Evolutionary conservation across 1,140 invertebrate species (phyloP).

Genomic region (Brachionus koreanus): DNA sequence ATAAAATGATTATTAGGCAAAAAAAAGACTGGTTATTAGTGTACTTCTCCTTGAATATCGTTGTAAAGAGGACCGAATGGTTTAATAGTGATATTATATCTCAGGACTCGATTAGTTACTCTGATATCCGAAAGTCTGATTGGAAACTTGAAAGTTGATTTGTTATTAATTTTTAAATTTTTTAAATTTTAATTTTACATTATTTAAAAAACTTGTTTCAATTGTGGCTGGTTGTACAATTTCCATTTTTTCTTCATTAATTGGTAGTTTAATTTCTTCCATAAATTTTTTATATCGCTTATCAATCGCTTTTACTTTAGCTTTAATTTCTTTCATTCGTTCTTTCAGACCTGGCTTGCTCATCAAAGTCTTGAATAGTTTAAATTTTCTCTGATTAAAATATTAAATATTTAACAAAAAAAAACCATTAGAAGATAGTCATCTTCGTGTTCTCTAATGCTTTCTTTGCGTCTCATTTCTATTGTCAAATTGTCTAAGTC

Average conservation of each 20-base stretch:
- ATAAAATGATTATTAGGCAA: not conserved
- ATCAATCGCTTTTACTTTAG: constrained; percentile 22
- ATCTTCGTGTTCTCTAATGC: constrained; percentile 8
- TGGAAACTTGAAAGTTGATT: constrained; percentile 49
- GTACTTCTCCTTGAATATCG: constrained; percentile 55
- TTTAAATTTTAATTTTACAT: not conserved
- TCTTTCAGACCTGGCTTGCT: not conserved
- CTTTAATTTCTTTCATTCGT: constrained; percentile 39
- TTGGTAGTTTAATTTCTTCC: constrained; percentile 16
- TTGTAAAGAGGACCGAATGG: constrained; percentile 55
- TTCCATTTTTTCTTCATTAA: not conserved
- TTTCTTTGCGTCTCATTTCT: constrained; percentile 24
- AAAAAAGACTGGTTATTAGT: not conserved
- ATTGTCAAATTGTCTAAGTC: constrained; percentile 39
- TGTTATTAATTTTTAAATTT: not conserved
- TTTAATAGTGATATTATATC: constrained; percentile 53
- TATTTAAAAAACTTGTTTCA: not conserved
- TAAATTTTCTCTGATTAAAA: not conserved
- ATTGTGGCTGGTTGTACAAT: constrained; percentile 25
- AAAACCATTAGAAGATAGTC: not conserved
- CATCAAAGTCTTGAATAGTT: constrained; percentile 12
- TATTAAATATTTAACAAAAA: not conserved
- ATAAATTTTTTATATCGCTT: not conserved
- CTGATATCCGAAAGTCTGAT: constrained; percentile 55
- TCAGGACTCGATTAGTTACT: constrained; percentile 55